A percentile compares a stretch with the other conserved stretches of the same genome.
Conservation (phyloP, 2,797 vertebrate species). For the Gouania willdenowi region DNA sequence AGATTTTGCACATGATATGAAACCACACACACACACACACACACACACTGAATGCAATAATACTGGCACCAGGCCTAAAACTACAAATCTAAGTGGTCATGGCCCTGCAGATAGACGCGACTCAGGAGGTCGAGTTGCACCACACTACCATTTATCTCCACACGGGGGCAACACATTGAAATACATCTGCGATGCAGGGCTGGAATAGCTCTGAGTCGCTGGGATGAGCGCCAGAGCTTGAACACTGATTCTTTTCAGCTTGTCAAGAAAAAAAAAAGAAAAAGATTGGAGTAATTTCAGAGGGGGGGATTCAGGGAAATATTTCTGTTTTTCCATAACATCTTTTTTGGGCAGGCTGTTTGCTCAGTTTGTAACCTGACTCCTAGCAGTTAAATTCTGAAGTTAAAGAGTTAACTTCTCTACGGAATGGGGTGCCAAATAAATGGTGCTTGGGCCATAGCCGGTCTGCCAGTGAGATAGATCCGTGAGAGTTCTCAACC, state of each 20-base stretch:
- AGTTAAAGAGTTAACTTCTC: background rate
- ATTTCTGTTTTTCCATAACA: background rate
- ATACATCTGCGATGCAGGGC: slow-evolving; percentile 18
- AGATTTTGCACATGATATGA: background rate
- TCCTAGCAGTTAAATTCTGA: background rate
- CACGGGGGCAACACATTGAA: slow-evolving; percentile 67
- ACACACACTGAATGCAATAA: too few relatives aligned
- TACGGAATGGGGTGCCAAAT: background rate
- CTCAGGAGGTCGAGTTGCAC: slow-evolving; percentile 21
- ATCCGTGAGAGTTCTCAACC: too few relatives aligned
- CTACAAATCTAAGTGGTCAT: slow-evolving; percentile 12
- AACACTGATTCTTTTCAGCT: slow-evolving; percentile 53
- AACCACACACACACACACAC: slow-evolving; percentile 12
- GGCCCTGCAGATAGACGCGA: slow-evolving; percentile 21
- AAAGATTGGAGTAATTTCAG: slow-evolving; percentile 28
- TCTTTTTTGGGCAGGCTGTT: slow-evolving; percentile 3
- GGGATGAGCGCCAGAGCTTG: slow-evolving; percentile 33
- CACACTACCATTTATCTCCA: slow-evolving; percentile 36
- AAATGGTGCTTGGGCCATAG: too few relatives aligned
- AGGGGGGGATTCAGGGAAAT: background rate
- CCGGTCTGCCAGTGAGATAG: too few relatives aligned
- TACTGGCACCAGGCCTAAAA: slow-evolving; percentile 27
- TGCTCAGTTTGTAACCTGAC: slow-evolving; percentile 14
- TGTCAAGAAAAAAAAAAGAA: slow-evolving; percentile 19
- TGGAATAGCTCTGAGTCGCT: slow-evolving; percentile 13